Evolutionary conservation across 2,113 vertebrate genomes (phyloP).

Genomic region (Cranoglanis bouderius): DNA sequence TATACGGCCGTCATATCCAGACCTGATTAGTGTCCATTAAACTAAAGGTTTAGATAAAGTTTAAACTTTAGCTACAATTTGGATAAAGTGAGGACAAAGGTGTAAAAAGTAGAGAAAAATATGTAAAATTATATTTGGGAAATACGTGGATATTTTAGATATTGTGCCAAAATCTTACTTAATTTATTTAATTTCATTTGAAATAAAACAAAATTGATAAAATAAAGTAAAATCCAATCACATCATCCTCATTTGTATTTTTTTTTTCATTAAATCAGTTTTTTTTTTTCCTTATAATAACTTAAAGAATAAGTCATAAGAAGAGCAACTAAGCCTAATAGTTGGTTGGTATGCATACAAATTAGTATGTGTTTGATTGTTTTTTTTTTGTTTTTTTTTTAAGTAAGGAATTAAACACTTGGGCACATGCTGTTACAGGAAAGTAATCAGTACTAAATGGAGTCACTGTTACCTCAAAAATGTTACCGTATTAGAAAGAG

Average conservation of each 20-base stretch:
- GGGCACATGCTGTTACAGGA: no score
- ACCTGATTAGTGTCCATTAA: not conserved
- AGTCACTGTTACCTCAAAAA: no score
- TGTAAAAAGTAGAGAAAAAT: not conserved
- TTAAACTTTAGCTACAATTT: not conserved
- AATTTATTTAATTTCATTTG: not conserved
- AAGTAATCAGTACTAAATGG: not conserved
- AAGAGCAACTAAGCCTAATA: no score
- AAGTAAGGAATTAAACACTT: not conserved
- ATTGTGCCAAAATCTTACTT: not conserved
- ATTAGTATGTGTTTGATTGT: not conserved
- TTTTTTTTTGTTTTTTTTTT: no score
- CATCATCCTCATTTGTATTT: not conserved
- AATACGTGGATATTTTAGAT: not conserved
- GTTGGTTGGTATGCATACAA: no score
- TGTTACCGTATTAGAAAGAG: no score
- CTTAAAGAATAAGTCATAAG: not conserved
- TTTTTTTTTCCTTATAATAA: not conserved
- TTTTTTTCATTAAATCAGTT: not conserved
- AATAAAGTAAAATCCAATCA: not conserved
- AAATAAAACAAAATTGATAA: not conserved
- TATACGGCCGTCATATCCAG: not conserved
- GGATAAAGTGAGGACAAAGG: not conserved
- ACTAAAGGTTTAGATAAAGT: not conserved
- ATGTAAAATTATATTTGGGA: not conserved